Evolutionary conservation across 1,140 invertebrate genomes (phyloP), one percentile per base, ranked within the genome.

Genomic region (Penaeus chinensis): DNA sequence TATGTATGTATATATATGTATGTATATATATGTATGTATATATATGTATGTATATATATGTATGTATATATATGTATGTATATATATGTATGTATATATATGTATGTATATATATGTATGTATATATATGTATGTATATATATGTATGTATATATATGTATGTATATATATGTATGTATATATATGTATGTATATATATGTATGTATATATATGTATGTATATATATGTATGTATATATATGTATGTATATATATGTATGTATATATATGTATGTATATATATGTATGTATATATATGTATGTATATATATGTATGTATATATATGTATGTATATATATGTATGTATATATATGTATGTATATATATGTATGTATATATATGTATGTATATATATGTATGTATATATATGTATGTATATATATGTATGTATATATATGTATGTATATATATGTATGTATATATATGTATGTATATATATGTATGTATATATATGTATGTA

Each of bases 231-330:
- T 69, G 2, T 69, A 69, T 69, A 69, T 69, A 16, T 69, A 69
- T 69, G 13, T 69, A 69, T 69, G 13, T 69, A 69, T 16, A 69
- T 69, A 69, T 69, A 69, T 69, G 13, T 69, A 69, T 69, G 13
- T 69, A 69, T 69, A 69, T 69, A 69, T 69, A 69, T 69, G 13
- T 69, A 69, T n/a, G n/a, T n/a, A 69, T 69, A 69, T 69, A 69
- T 69, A 69, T 69, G 13, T 69, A 69, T 69, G 13, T 69, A 20
- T 69, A 69, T 69, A 69, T 69, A 16, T 69, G 13, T 69, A 69
- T 69, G 13, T 69, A 69, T 69, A 69, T 16, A 69, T 69, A 69
- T 69, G 13, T 69, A 69, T 69, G 13, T 69, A 69, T 69, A 69
- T 69, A 69, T 69, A 69, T 69, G 13, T 69, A 69, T 69, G 13